Evolutionary conservation across 2,888 invertebrate genomes (phyloP).

Genomic region (Pollenia amentaria): DNA sequence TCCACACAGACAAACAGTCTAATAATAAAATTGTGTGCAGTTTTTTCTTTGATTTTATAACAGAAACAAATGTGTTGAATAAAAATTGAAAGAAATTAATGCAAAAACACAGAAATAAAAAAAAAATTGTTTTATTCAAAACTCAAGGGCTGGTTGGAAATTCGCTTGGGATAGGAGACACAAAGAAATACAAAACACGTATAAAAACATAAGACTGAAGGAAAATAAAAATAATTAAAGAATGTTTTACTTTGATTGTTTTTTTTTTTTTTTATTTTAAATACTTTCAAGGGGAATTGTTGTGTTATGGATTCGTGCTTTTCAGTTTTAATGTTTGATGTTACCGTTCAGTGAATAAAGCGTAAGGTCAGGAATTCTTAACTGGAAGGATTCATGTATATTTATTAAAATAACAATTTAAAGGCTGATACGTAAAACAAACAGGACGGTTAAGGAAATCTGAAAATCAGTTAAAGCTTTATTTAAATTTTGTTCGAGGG

Average conservation of each 20-base stretch:
- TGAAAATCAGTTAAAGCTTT: too few relatives aligned
- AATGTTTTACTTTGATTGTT: slow-evolving; percentile 31
- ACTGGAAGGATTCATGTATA: not conserved
- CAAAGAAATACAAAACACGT: too few relatives aligned
- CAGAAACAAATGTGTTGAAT: slow-evolving; percentile 1
- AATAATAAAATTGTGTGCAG: slow-evolving; percentile 30
- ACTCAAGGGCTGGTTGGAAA: slow-evolving; percentile 11
- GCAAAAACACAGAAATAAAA: slow-evolving; percentile 24
- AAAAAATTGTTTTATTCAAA: not conserved
- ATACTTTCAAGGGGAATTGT: not conserved
- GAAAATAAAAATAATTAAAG: slow-evolving; percentile 37
- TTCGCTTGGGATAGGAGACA: not conserved
- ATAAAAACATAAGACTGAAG: not conserved
- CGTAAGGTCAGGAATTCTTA: slow-evolving; percentile 3
- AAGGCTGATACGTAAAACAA: not conserved
- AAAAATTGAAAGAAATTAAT: slow-evolving; percentile 40
- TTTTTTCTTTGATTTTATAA: not conserved
- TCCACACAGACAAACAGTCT: not conserved
- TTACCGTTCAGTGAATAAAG: slow-evolving; percentile 23
- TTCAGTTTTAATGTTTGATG: slow-evolving; percentile 7
- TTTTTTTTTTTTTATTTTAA: not conserved
- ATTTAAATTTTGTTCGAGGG: too few relatives aligned
- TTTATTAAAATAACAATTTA: not conserved
- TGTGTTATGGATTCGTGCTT: slow-evolving; percentile 1
- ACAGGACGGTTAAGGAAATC: not conserved